Conservation (phyloP, 2,888 invertebrate genomes). For the Thymelicus sylvestris region DNA sequence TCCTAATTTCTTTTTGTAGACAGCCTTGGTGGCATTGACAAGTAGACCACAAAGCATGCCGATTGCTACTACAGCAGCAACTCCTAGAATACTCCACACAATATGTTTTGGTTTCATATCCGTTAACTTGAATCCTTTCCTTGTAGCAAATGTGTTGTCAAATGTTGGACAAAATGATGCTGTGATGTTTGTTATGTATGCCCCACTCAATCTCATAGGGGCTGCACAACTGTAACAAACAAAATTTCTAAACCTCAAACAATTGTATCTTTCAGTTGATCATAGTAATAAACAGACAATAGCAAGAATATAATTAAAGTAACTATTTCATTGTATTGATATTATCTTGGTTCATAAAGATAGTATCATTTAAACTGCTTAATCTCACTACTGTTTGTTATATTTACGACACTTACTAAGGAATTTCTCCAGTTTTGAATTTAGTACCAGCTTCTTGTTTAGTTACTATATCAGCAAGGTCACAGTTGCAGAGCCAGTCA, state of each 20-base stretch:
- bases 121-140: constrained; percentile 59
- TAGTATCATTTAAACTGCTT: too few species aligned
- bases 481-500: constrained; percentile 87
- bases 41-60: constrained; percentile 73
- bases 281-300: neutral
- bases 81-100: constrained; percentile 75
- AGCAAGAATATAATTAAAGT: neutral
- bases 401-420: constrained; percentile 64
- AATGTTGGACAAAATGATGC: constrained; percentile 70
- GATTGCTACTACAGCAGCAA: constrained; percentile 64
- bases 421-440: constrained; percentile 68
- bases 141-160: constrained; percentile 62
- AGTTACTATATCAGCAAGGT: constrained; percentile 71
- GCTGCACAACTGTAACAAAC: constrained; percentile 73
- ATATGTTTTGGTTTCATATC: constrained; percentile 73
- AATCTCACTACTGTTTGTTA: too few species aligned
- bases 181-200: constrained; percentile 71
- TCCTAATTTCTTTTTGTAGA: constrained; percentile 67
- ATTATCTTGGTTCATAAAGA: constrained; percentile 3
- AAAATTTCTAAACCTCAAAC: neutral
- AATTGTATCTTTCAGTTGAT: neutral
- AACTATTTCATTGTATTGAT: neutral
- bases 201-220: constrained; percentile 72
- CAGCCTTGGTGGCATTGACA: constrained; percentile 64
- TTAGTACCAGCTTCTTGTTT: constrained; percentile 69